Percentiles rank a stretch among this genome's conserved stretches.
Conservation (phyloP, 2,888 invertebrate species). For the Hedychridium roseum region DNA sequence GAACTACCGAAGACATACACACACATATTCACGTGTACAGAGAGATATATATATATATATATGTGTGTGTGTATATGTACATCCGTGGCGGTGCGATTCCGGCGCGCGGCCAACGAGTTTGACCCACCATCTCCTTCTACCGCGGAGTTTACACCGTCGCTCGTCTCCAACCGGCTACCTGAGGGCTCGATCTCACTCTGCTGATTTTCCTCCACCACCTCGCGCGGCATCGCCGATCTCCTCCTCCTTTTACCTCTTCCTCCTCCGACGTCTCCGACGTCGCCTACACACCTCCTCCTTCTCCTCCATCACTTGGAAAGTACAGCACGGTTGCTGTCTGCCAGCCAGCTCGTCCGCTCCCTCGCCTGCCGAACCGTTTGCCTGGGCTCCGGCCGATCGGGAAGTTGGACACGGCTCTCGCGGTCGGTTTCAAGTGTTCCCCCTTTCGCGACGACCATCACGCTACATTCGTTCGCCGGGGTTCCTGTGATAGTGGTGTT, state of each 20-base stretch:
- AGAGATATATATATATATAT: not conserved
- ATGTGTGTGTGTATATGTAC: too few relatives aligned
- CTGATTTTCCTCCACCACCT: constrained; percentile 25
- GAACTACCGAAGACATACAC: constrained; percentile 40
- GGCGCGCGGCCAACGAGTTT: constrained; percentile 27
- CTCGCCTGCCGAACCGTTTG: constrained; percentile 17
- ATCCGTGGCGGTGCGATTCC: too few relatives aligned
- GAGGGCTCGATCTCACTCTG: constrained; percentile 11
- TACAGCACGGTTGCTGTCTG: constrained; percentile 29
- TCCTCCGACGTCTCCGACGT: constrained; percentile 13
- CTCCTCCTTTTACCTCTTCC: constrained; percentile 26
- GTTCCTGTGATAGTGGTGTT: constrained; percentile 10
- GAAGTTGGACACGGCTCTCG: constrained; percentile 43
- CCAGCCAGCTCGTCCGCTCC: constrained; percentile 16
- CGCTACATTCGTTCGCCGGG: not conserved
- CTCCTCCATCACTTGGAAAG: constrained; percentile 27
- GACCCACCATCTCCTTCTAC: constrained; percentile 24
- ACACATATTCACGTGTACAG: constrained; percentile 20
- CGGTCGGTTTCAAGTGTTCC: too few relatives aligned
- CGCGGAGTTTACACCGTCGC: constrained; percentile 15
- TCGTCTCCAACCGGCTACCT: too few relatives aligned
- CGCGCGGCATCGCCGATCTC: constrained; percentile 15
- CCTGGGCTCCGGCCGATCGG: constrained; percentile 46
- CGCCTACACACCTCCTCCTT: constrained; percentile 20
- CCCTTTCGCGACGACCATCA: constrained; percentile 1